These are phyloP conservation scores for Chondrilla cf. caribensis DNA, from an alignment of 37 sponge, comb jelly and placozoan genomes.

Conservation along the genomic window DNA sequence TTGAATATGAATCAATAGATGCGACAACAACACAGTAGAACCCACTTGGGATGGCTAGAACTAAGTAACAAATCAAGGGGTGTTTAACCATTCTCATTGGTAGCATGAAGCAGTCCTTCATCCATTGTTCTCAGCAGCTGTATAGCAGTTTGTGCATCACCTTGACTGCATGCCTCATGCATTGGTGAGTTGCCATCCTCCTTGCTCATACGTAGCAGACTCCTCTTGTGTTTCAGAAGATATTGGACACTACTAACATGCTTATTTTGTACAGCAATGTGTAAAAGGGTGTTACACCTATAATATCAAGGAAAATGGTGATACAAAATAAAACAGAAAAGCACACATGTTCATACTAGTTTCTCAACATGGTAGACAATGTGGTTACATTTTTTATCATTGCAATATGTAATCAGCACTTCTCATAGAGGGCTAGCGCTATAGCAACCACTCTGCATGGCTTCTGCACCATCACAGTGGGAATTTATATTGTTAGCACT, in stretches of 20 bases:
- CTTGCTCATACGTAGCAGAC: constrained; percentile 14
- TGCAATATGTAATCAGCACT: no score
- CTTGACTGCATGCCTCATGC: constrained; percentile 49
- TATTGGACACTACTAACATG: constrained; percentile 28
- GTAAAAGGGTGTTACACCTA: constrained; percentile 54
- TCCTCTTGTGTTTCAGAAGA: constrained; percentile 20
- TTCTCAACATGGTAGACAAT: no score
- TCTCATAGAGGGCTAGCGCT: no score
- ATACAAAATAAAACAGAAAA: background rate
- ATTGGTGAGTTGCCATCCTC: constrained; percentile 42
- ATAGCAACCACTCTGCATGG: no score
- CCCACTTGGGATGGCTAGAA: background rate
- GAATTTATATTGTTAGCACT: no score
- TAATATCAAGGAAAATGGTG: background rate
- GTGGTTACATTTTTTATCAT: no score
- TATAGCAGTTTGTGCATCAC: constrained; percentile 1
- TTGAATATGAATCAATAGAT: no score
- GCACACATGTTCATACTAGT: no score
- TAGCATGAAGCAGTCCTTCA: background rate
- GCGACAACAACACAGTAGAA: background rate
- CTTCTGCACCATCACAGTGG: no score
- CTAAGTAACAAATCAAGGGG: background rate
- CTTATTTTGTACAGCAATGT: constrained; percentile 45
- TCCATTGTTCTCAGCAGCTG: background rate
- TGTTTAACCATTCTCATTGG: background rate